phyloP scores from a whole-genome alignment of 2,113 vertebrate genomes.

The Pseudorhombus dupliciocellatus region DNA sequence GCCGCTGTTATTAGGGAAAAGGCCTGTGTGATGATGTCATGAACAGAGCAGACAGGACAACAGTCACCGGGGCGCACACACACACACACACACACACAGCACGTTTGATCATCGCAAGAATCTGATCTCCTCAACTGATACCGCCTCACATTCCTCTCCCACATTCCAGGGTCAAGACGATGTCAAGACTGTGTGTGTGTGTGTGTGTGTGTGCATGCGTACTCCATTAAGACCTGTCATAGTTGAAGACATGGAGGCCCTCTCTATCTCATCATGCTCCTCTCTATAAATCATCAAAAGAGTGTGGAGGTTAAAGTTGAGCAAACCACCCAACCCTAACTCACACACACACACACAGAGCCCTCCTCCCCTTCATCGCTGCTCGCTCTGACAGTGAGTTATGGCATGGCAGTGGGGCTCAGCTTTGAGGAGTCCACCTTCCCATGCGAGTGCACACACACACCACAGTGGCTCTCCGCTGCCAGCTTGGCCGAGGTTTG shows the following conservation, averaged over 20 bases:
- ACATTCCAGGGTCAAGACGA: constrained; percentile 77
- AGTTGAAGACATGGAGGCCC: constrained; percentile 60
- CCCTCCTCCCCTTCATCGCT: constrained; percentile 40
- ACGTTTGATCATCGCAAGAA: constrained; percentile 75
- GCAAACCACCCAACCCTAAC: constrained; percentile 42
- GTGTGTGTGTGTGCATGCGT: constrained; percentile 30
- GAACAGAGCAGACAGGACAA: constrained; percentile 61
- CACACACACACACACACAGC: constrained; percentile 36
- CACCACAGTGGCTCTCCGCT: constrained; percentile 10
- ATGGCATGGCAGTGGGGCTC: constrained; percentile 65
- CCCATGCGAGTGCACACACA: constrained; percentile 43
- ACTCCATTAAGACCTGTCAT: constrained; percentile 67
- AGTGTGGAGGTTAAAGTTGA: constrained; percentile 74
- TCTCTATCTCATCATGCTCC: constrained; percentile 52
- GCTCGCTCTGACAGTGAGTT: constrained; percentile 74
- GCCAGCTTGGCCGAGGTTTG: constrained; percentile 48
- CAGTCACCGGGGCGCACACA: constrained; percentile 7
- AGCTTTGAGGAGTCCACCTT: constrained; percentile 72
- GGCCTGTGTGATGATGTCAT: constrained; percentile 75
- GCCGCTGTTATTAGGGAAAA: constrained; percentile 63
- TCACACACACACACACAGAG: constrained; percentile 34
- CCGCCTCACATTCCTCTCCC: constrained; percentile 70
- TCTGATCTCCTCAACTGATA: constrained; percentile 77
- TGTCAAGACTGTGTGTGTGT: constrained; percentile 63
- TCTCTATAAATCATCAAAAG: constrained; percentile 79